phyloP scores from a whole-genome alignment of 2,113 vertebrate species.

The Pseudorhombus dupliciocellatus region DNA sequence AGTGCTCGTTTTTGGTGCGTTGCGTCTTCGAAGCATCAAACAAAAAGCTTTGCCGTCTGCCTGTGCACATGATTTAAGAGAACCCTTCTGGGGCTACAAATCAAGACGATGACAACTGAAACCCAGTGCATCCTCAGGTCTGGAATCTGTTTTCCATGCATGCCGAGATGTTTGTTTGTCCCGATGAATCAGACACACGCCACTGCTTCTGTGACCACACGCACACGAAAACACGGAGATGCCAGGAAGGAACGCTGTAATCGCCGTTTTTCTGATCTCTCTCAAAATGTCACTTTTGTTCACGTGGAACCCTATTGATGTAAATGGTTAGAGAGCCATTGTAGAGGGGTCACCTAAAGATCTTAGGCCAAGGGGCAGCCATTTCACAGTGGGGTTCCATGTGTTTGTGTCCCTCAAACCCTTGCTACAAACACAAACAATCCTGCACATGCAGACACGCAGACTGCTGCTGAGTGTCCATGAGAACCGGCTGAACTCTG shows the following conservation, averaged over 20 bases:
- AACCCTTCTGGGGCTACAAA: background rate
- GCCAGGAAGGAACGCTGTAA: slow-evolving; percentile 8
- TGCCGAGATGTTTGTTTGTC: slow-evolving; percentile 17
- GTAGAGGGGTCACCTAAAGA: slow-evolving; percentile 33
- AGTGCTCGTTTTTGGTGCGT: slow-evolving; percentile 19
- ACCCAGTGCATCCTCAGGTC: slow-evolving; percentile 3
- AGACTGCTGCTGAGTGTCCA: slow-evolving; percentile 24
- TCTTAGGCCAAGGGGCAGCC: slow-evolving; percentile 25
- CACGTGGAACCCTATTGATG: slow-evolving; percentile 38
- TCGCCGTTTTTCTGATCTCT: slow-evolving; percentile 19
- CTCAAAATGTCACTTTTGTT: slow-evolving; percentile 27
- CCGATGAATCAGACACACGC: slow-evolving; percentile 1
- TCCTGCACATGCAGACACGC: background rate
- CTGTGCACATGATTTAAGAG: background rate
- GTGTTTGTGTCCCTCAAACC: background rate
- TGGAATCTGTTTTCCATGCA: slow-evolving; percentile 28
- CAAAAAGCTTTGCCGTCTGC: slow-evolving; percentile 3
- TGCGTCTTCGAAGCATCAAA: slow-evolving; percentile 26
- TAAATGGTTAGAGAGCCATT: slow-evolving; percentile 26
- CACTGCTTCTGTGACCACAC: slow-evolving; percentile 17
- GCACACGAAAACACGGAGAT: slow-evolving; percentile 24
- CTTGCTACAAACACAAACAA: slow-evolving; percentile 20
- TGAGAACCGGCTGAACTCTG: slow-evolving; percentile 59
- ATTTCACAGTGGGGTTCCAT: slow-evolving; percentile 40
- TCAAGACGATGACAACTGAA: slow-evolving; percentile 4